Conservation (phyloP, 2,797 vertebrate genomes). For the Natrix natrix region DNA sequence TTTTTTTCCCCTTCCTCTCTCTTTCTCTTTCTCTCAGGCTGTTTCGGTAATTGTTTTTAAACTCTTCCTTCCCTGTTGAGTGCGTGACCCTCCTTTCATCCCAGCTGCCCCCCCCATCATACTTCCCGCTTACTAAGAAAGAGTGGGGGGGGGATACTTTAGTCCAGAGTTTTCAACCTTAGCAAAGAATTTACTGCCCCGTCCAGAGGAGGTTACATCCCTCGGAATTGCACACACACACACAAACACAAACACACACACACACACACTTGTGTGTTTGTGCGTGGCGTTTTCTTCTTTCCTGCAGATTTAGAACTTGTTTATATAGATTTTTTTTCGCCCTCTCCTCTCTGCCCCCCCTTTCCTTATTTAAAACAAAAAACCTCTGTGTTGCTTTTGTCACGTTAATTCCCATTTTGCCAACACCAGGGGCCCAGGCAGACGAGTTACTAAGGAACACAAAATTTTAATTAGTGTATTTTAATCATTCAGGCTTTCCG, state of each 20-base stretch:
- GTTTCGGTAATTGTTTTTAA: slow-evolving; percentile 63
- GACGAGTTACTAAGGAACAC: slow-evolving; percentile 99
- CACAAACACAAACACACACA: slow-evolving; percentile 2
- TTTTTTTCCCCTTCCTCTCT: neutral
- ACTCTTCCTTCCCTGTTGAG: slow-evolving; percentile 51
- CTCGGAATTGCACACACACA: slow-evolving; percentile 38
- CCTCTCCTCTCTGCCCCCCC: slow-evolving; percentile 50
- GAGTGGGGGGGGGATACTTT: neutral
- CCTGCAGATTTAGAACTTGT: slow-evolving; percentile 73
- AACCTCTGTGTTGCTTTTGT: slow-evolving; percentile 99
- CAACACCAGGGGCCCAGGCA: slow-evolving; percentile 98
- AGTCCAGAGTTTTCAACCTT: slow-evolving; percentile 19
- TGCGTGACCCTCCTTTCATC: slow-evolving; percentile 41
- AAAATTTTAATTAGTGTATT: slow-evolving; percentile 99
- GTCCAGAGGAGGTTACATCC: slow-evolving; percentile 57
- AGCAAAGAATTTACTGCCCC: slow-evolving; percentile 10
- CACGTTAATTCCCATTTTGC: slow-evolving; percentile 99
- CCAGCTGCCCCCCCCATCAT: neutral
- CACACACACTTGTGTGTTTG: too few species aligned
- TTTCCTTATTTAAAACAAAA: slow-evolving; percentile 99
- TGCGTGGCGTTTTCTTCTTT: neutral
- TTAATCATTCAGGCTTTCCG: slow-evolving; percentile 99
- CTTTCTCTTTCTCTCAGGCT: slow-evolving; percentile 24
- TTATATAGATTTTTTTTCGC: slow-evolving; percentile 73
- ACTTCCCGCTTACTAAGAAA: slow-evolving; percentile 35